A percentile compares a stretch with the other conserved stretches of the same genome.
Evolutionary conservation across 2,888 invertebrate genomes (phyloP).

Genomic region (Agrotis clavis): DNA sequence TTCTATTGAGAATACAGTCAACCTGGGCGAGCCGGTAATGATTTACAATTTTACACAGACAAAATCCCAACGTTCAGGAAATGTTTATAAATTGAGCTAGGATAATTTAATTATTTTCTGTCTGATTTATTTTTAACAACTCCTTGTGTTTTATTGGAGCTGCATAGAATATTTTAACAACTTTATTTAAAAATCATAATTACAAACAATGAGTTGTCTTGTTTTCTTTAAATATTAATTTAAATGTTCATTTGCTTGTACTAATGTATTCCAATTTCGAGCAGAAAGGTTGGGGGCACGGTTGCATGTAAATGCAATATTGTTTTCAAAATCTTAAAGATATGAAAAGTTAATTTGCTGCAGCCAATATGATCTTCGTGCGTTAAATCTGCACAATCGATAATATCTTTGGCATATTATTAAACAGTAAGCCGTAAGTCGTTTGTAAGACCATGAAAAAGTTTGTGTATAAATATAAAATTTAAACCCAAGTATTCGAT

Average conservation of each 20-base stretch:
- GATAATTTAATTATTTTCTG: not conserved
- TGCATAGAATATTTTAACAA: not conserved
- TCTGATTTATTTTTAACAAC: not conserved
- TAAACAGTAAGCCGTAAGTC: constrained; percentile 43
- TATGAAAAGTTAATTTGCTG: not conserved
- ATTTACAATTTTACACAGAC: constrained; percentile 12
- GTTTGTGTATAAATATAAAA: constrained; percentile 38
- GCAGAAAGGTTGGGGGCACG: constrained; percentile 32
- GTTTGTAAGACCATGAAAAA: constrained; percentile 54
- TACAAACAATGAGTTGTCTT: not conserved
- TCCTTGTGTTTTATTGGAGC: not conserved
- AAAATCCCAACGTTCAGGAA: not conserved
- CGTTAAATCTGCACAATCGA: constrained; percentile 23
- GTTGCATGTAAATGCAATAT: constrained; percentile 34
- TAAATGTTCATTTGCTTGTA: constrained; percentile 4
- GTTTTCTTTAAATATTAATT: not conserved
- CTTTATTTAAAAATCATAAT: constrained; percentile 10
- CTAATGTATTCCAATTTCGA: constrained; percentile 42
- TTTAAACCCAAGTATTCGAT: constrained; percentile 63
- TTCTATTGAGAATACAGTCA: constrained; percentile 6
- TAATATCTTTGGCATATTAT: constrained; percentile 39
- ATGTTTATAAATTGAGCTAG: not conserved
- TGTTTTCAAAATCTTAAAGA: constrained; percentile 10
- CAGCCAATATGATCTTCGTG: constrained; percentile 36
- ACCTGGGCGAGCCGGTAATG: not conserved